phyloP scores from a whole-genome alignment of 2,113 vertebrate genomes.

The Eira barbara region DNA sequence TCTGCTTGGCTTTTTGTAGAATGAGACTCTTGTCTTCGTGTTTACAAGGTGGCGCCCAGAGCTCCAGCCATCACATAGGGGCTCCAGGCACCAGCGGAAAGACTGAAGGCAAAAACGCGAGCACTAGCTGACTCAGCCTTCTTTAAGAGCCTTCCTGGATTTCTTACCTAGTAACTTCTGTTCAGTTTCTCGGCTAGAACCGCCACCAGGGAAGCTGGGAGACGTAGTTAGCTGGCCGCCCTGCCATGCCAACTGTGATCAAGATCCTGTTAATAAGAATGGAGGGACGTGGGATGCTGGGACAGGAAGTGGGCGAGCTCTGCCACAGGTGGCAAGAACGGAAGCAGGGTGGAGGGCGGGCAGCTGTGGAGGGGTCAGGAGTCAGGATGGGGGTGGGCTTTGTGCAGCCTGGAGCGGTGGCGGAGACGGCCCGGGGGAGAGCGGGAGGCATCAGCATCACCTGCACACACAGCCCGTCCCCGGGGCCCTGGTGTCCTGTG shows the following conservation, averaged over 20 bases:
- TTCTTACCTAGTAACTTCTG: not conserved
- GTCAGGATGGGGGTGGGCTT: fast-evolving
- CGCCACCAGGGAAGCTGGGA: not conserved
- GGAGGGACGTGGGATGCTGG: not conserved
- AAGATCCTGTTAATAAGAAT: not conserved
- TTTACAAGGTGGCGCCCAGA: not conserved
- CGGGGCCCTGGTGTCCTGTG: not conserved
- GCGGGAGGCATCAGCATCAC: fast-evolving
- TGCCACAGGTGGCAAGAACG: not conserved
- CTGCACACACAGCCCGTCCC: fast-evolving
- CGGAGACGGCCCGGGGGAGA: not conserved
- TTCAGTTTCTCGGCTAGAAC: not conserved
- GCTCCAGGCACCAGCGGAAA: not conserved
- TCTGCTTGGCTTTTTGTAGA: not conserved
- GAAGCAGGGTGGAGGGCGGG: not conserved
- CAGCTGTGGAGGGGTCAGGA: not conserved
- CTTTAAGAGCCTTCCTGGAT: not conserved
- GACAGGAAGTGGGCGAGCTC: not conserved
- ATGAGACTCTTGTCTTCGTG: not conserved
- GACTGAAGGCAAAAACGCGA: not conserved
- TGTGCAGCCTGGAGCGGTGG: too few species aligned
- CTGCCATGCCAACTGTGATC: not conserved
- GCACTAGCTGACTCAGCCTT: not conserved
- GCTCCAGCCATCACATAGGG: not conserved
- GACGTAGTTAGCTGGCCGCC: not conserved